phyloP scores from a whole-genome alignment of 2,888 invertebrate genomes.

The Leuctra nigra region DNA sequence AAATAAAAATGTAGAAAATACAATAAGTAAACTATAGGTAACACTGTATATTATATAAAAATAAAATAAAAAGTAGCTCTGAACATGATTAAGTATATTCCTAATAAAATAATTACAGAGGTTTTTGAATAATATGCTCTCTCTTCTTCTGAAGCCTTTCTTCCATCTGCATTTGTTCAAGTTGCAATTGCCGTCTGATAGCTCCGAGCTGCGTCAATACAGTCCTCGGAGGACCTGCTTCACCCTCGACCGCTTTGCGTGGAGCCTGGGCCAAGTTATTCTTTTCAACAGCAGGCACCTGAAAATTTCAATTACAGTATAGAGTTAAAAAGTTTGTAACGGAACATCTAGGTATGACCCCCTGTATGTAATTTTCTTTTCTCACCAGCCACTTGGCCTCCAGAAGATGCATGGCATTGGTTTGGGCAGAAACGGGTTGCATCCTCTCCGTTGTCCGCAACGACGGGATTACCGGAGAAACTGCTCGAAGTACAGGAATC shows the following conservation, averaged over 20 bases:
- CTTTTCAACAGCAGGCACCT: slow-evolving; percentile 27
- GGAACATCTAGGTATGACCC: neutral
- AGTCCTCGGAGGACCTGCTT: slow-evolving; percentile 16
- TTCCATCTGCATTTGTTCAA: slow-evolving; percentile 30
- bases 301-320: neutral
- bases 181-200: slow-evolving; percentile 30
- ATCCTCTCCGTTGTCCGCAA: neutral
- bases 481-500: slow-evolving; percentile 23
- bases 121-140: too few species aligned
- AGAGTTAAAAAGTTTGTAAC: neutral
- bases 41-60: too few species aligned
- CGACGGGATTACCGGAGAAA: slow-evolving; percentile 19
- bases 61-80: too few species aligned
- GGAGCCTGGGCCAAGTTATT: slow-evolving; percentile 10
- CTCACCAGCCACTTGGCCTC: slow-evolving; percentile 27
- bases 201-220: slow-evolving; percentile 32
- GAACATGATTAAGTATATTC: too few species aligned
- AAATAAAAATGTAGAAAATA: too few species aligned
- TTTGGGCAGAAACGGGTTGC: neutral
- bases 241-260: neutral
- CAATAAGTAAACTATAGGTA: too few species aligned
- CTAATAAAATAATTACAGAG: too few species aligned
- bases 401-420: slow-evolving; percentile 21
- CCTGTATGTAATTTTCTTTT: neutral
- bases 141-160: slow-evolving; percentile 16